phyloP scores from a whole-genome alignment of 2,888 invertebrate species.

The Omphaloscelis lunosa region DNA sequence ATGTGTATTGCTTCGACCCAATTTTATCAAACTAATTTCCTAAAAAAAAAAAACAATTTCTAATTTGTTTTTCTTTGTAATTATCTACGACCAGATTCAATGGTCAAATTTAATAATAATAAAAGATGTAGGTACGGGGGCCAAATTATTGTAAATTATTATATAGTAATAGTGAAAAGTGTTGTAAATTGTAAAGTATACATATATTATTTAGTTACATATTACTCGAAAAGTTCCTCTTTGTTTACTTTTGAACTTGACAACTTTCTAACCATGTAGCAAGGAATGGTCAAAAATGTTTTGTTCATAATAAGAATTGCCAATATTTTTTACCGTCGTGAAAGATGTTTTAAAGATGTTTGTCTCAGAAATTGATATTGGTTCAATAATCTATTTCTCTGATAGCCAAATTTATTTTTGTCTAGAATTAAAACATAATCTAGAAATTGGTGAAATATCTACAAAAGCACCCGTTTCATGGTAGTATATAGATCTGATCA shows the following conservation, averaged over 20 bases:
- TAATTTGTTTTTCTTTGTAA: background rate
- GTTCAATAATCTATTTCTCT: slow-evolving; percentile 3
- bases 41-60: no score
- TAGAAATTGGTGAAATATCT: background rate
- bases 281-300: background rate
- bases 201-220: slow-evolving; percentile 1
- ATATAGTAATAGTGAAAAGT: slow-evolving; percentile 15
- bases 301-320: background rate
- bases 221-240: slow-evolving; percentile 43
- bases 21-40: background rate
- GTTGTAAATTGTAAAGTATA: slow-evolving; percentile 37
- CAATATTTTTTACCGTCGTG: background rate
- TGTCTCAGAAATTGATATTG: slow-evolving; percentile 18
- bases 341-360: slow-evolving; percentile 1
- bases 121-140: slow-evolving; percentile 14
- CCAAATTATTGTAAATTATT: slow-evolving; percentile 36
- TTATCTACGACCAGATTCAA: background rate
- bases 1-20: background rate
- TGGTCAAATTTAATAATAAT: slow-evolving; percentile 10
- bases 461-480: background rate
- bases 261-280: background rate
- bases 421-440: background rate
- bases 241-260: background rate
- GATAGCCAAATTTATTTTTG: slow-evolving; percentile 12
- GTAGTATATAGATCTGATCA: background rate